phyloP scores from a whole-genome alignment of 2,113 vertebrate genomes.

The Lamprologus lemairii region DNA sequence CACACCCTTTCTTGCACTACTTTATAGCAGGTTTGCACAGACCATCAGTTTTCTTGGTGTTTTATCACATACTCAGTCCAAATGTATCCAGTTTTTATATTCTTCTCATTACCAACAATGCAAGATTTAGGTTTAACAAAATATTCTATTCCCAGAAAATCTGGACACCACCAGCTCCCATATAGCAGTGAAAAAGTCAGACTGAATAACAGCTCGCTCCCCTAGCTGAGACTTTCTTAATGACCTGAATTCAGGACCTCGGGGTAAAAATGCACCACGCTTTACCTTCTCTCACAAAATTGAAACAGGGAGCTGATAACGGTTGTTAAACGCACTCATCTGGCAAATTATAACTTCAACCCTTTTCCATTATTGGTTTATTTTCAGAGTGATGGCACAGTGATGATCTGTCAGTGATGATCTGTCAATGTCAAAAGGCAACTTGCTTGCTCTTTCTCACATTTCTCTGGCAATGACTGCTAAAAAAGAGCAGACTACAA shows the following conservation, averaged over 20 bases:
- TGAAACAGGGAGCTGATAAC: neutral
- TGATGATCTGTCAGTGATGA: neutral
- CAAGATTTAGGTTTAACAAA: neutral
- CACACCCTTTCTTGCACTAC: neutral
- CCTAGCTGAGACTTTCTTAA: neutral
- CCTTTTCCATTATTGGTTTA: neutral
- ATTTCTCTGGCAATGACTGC: neutral
- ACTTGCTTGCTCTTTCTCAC: neutral
- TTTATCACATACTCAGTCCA: neutral
- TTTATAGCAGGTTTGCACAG: neutral
- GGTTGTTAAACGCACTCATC: neutral
- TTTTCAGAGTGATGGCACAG: neutral
- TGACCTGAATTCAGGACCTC: neutral
- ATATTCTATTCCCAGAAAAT: neutral
- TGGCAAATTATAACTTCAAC: neutral
- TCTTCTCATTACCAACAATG: neutral
- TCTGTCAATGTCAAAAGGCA: neutral
- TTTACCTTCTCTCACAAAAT: neutral
- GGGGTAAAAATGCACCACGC: neutral
- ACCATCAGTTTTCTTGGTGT: neutral
- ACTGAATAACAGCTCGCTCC: neutral
- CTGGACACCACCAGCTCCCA: neutral
- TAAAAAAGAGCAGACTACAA: neutral
- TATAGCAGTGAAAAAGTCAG: neutral
- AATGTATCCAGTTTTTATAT: neutral